A percentile compares a stretch with the other conserved stretches of the same genome.
Conservation (phyloP, 2,797 vertebrate species). For the Anabacerthia variegaticeps region DNA sequence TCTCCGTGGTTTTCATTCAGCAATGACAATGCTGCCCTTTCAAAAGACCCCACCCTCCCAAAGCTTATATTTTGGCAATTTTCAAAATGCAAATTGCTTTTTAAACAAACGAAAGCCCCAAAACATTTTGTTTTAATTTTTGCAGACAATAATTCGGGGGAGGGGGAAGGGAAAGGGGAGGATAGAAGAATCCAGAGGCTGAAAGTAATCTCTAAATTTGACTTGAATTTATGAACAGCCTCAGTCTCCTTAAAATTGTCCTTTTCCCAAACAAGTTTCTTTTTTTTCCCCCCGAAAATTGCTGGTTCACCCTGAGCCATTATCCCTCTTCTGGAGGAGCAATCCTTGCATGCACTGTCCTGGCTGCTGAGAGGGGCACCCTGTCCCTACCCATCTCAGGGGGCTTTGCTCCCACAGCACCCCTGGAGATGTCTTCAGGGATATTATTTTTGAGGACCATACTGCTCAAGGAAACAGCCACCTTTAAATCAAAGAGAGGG, state of each 20-base stretch:
- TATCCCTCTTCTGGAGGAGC: neutral
- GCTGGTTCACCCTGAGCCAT: neutral
- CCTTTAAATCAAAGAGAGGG: neutral
- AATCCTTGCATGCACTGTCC: accelerated
- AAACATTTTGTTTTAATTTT: conserved; percentile 69
- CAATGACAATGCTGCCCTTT: conserved; percentile 64
- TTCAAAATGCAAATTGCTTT: conserved; percentile 60
- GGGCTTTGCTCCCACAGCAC: neutral
- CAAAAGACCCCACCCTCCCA: conserved; percentile 60
- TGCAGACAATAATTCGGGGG: conserved; percentile 35
- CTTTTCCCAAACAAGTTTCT: neutral
- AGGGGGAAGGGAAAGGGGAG: neutral
- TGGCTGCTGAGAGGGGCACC: accelerated
- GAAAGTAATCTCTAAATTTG: conserved; percentile 52
- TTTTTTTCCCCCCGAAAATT: neutral
- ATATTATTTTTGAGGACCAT: neutral
- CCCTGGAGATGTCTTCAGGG: neutral
- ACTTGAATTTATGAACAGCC: conserved; percentile 34
- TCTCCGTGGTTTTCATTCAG: conserved; percentile 54
- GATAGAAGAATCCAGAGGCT: conserved; percentile 29
- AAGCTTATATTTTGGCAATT: conserved; percentile 66
- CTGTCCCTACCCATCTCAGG: accelerated
- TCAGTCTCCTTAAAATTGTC: conserved; percentile 16
- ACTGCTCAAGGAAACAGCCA: neutral
- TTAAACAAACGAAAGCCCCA: conserved; percentile 49